phyloP scores from a whole-genome alignment of 1,140 invertebrate genomes.

The Thrips palmi region DNA sequence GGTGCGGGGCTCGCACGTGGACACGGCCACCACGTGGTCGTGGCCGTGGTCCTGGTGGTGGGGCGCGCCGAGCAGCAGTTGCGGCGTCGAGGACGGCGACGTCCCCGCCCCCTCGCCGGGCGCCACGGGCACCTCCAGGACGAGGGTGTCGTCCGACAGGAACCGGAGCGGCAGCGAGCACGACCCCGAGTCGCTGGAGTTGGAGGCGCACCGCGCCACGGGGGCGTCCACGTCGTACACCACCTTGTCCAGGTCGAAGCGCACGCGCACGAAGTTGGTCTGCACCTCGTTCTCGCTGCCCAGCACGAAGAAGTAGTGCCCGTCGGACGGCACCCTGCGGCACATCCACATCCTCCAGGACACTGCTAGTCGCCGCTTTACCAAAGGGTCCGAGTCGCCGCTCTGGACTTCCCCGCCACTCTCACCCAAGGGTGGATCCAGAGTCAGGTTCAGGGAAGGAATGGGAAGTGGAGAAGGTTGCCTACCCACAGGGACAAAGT shows the following conservation, averaged over 20 bases:
- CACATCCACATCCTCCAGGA: no score
- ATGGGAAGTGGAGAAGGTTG: no score
- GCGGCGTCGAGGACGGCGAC: no score
- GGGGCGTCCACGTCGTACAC: constrained; percentile 40
- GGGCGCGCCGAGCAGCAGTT: no score
- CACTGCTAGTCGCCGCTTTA: no score
- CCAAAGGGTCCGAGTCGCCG: no score
- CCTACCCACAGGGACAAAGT: no score
- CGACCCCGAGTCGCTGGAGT: constrained; percentile 34
- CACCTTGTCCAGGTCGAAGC: constrained; percentile 47
- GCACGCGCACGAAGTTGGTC: constrained; percentile 41
- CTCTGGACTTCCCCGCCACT: no score
- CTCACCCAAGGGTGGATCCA: no score
- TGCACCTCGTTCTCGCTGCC: constrained; percentile 63
- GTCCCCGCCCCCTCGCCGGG: constrained; percentile 1
- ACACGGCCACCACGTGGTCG: constrained; percentile 47
- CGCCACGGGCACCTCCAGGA: constrained; percentile 20
- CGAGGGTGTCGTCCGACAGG: constrained; percentile 42
- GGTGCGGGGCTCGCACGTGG: constrained; percentile 52
- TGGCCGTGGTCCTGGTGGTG: no score
- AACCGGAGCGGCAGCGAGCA: constrained; percentile 45
- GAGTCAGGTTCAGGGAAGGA: no score
- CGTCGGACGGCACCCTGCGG: constrained; percentile 44
- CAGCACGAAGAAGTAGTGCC: constrained; percentile 68
- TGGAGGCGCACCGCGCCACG: constrained; percentile 28